Evolutionary conservation across 2,113 vertebrate species (phyloP), one percentile per base, ranked within the genome.

Genomic region (Egretta garzetta): DNA sequence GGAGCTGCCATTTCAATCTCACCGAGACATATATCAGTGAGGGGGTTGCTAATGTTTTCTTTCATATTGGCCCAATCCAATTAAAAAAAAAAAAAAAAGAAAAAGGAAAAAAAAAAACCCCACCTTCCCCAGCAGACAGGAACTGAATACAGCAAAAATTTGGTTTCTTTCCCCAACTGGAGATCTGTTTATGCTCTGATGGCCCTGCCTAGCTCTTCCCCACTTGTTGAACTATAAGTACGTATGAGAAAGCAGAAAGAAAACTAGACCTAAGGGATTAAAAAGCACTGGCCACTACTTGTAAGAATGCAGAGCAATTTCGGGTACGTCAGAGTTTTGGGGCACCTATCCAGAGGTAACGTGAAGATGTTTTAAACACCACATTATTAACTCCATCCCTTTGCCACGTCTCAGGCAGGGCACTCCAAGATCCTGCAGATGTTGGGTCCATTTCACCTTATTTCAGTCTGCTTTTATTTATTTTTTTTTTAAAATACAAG

Each of bases 61-160:
- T 91, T 75, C 53, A 68, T 81, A 77, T 59, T 59, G 62, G 5
- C 30, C 15, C 26, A 71, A 59, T 4, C 14, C 21, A 50, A 50
- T 41, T 73, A 18, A 84, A 30, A 8, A 3, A 20, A 18, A 41
- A 43, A 43, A 15, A 15, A 43, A 6, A 4, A 7, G 5, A 21
- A 7, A 39, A 15, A 2, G 4, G 10, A 1, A 6, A 0, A 14
- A 2, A 28, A 49, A 12, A 22, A n/a, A n/a, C n/a, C 37, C 39
- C 39, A 41, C 41, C 41, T 14, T 12, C 49, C 9, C 5, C 39
- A 50, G 7, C 9, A 55, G 41, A 45, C 11, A 77, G 68, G 63
- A 91, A 70, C 4, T 50, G 23, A 77, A 47, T 62, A 22, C 24
- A 81, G 35, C 12, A 77, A 70, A 72, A 77, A 18, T 66, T 18